A percentile compares a stretch with the other conserved stretches of the same genome.
Evolutionary conservation across 2,888 invertebrate genomes (phyloP).

Genomic region (Callyntrura sp.): DNA sequence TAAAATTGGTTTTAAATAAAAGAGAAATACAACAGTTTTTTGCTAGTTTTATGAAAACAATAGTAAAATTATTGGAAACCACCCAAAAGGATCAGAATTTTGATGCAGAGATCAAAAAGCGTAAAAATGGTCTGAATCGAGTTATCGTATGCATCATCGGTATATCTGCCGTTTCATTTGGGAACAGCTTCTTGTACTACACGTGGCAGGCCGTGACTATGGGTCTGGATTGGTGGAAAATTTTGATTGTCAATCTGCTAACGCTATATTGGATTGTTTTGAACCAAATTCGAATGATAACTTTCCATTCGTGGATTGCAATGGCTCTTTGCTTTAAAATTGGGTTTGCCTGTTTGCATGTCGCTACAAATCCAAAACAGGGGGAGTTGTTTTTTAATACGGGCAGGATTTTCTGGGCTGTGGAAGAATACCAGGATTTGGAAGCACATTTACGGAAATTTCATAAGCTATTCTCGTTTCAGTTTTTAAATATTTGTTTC

Average conservation of each 20-base stretch:
- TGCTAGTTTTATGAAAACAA: neutral
- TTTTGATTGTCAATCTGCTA: neutral
- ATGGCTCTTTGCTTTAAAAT: conserved; percentile 25
- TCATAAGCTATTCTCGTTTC: conserved; percentile 24
- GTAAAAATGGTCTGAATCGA: neutral
- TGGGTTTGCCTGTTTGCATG: neutral
- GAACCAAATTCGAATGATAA: conserved; percentile 7
- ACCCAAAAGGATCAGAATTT: neutral
- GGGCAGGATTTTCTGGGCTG: neutral
- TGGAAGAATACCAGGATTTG: conserved; percentile 16
- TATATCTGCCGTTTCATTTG: neutral
- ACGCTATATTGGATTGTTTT: conserved; percentile 1
- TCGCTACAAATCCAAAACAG: neutral
- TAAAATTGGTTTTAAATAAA: neutral
- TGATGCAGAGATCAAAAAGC: neutral
- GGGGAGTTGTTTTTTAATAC: neutral
- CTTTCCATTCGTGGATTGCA: conserved; percentile 38
- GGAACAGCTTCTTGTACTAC: neutral
- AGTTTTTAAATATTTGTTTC: conserved; percentile 42
- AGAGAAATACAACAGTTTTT: conserved; percentile 15
- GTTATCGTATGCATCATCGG: neutral
- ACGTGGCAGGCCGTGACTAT: neutral
- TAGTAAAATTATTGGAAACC: neutral
- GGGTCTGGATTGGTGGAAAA: conserved; percentile 14
- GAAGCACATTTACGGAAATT: conserved; percentile 9